A percentile compares a stretch with the other conserved stretches of the same genome.
Conservation (phyloP, 2,797 vertebrate genomes). For the Sebastes glaucus region DNA sequence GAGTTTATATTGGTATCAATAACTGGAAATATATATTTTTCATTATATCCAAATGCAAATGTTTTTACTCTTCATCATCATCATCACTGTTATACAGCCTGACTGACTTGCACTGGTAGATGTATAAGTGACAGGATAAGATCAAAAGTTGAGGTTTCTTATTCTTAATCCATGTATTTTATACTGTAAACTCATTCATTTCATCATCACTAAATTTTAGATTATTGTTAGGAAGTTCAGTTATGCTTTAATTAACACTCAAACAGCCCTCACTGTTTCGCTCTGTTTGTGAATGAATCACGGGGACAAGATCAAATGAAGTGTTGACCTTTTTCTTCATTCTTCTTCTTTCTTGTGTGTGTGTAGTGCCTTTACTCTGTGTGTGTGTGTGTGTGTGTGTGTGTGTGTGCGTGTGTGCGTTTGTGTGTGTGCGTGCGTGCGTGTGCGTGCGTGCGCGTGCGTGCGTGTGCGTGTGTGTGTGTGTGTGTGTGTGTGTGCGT, state of each 20-base stretch:
- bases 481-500: background rate
- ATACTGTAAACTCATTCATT: background rate
- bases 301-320: background rate
- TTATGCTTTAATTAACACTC: background rate
- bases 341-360: background rate
- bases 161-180: background rate
- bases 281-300: background rate
- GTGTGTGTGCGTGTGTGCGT: background rate
- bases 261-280: background rate
- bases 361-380: background rate
- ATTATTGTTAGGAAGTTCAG: background rate
- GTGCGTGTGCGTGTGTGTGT: background rate
- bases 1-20: background rate
- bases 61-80: background rate
- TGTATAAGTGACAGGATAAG: background rate
- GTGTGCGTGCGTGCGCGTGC: background rate
- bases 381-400: background rate
- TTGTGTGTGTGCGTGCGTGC: background rate
- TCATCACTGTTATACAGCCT: background rate
- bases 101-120: background rate
- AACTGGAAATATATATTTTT: background rate
- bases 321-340: slow-evolving; percentile 32
- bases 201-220: background rate
- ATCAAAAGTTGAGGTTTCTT: background rate
- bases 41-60: background rate